A percentile compares a stretch with the other conserved stretches of the same genome.
Conservation (phyloP, 2,888 invertebrate genomes). For the Caenorhabditis wallacei region DNA sequence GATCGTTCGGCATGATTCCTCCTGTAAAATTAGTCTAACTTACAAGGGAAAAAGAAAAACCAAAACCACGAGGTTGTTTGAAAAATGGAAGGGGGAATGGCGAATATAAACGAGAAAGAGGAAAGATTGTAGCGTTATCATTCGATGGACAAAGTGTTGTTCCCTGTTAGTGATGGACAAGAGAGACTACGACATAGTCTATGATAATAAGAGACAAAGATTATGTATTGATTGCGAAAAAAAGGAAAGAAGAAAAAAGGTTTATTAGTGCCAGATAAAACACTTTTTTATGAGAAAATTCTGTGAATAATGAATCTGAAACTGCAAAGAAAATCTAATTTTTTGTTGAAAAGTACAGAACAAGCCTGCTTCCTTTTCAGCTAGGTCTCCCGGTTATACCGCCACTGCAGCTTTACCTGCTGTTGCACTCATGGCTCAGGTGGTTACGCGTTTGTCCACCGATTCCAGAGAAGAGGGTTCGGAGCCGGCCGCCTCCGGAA, state of each 20-base stretch:
- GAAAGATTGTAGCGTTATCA: slow-evolving; percentile 56
- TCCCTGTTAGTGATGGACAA: slow-evolving; percentile 30
- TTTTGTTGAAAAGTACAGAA: too few relatives aligned
- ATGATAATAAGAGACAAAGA: slow-evolving; percentile 40
- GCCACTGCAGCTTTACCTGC: too few relatives aligned
- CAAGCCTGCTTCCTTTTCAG: too few relatives aligned
- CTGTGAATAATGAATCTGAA: too few relatives aligned
- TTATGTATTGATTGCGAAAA: slow-evolving; percentile 16
- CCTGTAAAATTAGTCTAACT: too few relatives aligned
- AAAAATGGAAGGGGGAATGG: slow-evolving; percentile 31
- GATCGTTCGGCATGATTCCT: slow-evolving; percentile 65
- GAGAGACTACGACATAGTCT: slow-evolving; percentile 52
- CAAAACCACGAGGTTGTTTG: slow-evolving; percentile 2
- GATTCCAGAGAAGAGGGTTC: too few relatives aligned
- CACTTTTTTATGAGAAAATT: background rate
- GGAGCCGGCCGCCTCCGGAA: too few relatives aligned
- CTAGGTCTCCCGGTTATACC: too few relatives aligned
- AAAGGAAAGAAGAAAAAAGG: background rate
- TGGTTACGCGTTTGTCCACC: too few relatives aligned
- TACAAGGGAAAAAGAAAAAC: too few relatives aligned
- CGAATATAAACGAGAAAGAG: slow-evolving; percentile 17
- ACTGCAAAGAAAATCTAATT: too few relatives aligned
- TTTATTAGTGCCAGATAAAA: background rate
- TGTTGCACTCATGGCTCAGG: too few relatives aligned
- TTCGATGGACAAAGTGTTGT: slow-evolving; percentile 36